A percentile compares a stretch with the other conserved stretches of the same genome.
These are phyloP conservation scores for Luperina testacea DNA, from an alignment of 2,888 invertebrate genomes.

Conservation along the genomic window DNA sequence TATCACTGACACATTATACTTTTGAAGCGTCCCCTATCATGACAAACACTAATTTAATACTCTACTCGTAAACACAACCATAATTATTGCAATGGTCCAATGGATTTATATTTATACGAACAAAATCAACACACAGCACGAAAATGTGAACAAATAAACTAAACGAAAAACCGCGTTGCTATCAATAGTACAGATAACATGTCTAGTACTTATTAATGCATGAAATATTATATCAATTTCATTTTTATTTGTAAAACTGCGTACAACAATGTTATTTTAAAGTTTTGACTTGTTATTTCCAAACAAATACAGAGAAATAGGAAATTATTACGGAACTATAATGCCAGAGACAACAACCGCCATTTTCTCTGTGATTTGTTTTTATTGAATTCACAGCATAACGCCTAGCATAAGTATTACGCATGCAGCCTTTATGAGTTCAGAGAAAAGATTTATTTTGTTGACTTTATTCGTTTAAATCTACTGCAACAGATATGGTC, in stretches of 20 bases:
- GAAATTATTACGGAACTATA: constrained; percentile 63
- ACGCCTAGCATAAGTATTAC: constrained; percentile 21
- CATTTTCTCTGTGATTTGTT: constrained; percentile 73
- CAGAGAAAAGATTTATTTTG: background rate
- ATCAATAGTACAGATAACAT: constrained; percentile 32
- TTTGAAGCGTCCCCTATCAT: constrained; percentile 26
- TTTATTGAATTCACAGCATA: constrained; percentile 13
- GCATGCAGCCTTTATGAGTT: constrained; percentile 34
- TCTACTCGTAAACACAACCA: constrained; percentile 15
- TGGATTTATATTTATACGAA: constrained; percentile 5
- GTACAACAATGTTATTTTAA: constrained; percentile 9
- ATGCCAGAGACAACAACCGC: constrained; percentile 84
- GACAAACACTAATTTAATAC: constrained; percentile 20
- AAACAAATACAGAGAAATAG: constrained; percentile 53
- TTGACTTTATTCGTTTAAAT: background rate
- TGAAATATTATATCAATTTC: constrained; percentile 7
- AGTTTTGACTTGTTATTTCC: constrained; percentile 25
- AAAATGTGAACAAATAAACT: constrained; percentile 65
- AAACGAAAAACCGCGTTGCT: constrained; percentile 69
- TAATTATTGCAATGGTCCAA: constrained; percentile 3
- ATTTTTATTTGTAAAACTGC: constrained; percentile 13
- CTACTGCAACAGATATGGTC: background rate
- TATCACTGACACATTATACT: constrained; percentile 61
- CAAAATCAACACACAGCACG: constrained; percentile 53
- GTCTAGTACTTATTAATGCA: constrained; percentile 20